Base-by-base conservation (phyloP, 2,113 vertebrate species). In the Xenopus laevis region DNA sequence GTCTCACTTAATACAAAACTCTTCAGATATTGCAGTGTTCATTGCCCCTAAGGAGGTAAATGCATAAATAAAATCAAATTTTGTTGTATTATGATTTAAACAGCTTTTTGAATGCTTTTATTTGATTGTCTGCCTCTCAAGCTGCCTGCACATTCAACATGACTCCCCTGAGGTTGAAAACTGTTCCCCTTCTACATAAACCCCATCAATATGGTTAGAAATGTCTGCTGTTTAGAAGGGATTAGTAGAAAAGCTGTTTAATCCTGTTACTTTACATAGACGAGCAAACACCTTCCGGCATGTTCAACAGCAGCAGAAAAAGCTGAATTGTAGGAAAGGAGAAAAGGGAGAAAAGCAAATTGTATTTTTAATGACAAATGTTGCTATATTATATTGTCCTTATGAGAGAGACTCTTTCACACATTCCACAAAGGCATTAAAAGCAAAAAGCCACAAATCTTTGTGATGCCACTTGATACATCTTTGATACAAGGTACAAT, bases 31-130 rank as follows among this genome's bases (percentile, higher is more conserved):
- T 81, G 68, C 78, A 80, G 81, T 78, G 78, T 72, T 81, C 77
- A 72, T 84, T 16, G 72, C 85, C 82, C 85, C 83, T 85, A 2
- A 74, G 86, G 84, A 84, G 82, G 84, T 71, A 11, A 78, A 79
- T 4, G 79, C 80, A 80, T 78, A 81, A 85, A 87, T 87, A 87
- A 83, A 89, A 86, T 86, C 82, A 81, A 83, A 86, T 81, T 79
- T 82, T 52, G 0, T 80, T 81, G 81, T 82, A 82, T 80, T 61
- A 85, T 83, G 84, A 87, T 83, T 87, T 85, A 82, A 86, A 83
- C 80, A 80, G 83, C 83, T 85, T 81, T 83, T 80, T 83, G 81
- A 86, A 77, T 80, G 84, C 80, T 83, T 79, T 84, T 79, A 87
- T 84, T 84, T 84, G 81, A 84, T 82, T 85, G 85, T 78, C 82